Evolutionary conservation across 2,888 invertebrate species (phyloP), one percentile per base, ranked within the genome.

Genomic region (Tetrapedia diversipes): DNA sequence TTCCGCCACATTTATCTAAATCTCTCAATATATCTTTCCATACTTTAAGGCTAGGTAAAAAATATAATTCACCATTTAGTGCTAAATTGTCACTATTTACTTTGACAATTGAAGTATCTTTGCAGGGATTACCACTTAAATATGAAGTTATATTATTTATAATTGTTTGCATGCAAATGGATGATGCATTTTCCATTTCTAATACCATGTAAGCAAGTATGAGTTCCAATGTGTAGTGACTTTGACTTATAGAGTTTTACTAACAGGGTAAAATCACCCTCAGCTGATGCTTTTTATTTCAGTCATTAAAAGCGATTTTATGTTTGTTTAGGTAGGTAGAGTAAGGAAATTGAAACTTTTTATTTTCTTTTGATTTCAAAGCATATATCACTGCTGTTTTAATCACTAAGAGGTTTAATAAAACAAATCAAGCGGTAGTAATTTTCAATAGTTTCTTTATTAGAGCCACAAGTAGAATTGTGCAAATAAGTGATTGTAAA

Each of bases 61-160:
- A 95, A 92, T 94, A 95, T 4, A 95, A 91, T 79, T 96, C 96
- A 10, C 96, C 96, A 51, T 92, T 90, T 43, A 89, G 88, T 66
- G 92, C 88, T 7, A 95, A 90, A 81, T 94, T 93, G 80, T 94
- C 94, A 1, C 91, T 92, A 86, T 95, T 95, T 86, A 93, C 93
- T 90, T 94, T 94, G 43, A 95, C 91, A 37, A 93, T 87, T 72
- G 83, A 82, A 1, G 71, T 57, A 63, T 80, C 70, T 61, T 77
- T 57, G 41, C 39, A 34, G n/a, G n/a, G 7, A 53, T 49, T 51
- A 10, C 82, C 86, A 11, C 85, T 73, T n/a, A 89, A 67, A 78
- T 86, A 83, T 16, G 67, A 14, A 10, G 84, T 75, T 51, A 89
- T 70, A 34, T 81, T 61, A 45, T 82, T 64, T 19, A 81, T 77